Evolutionary conservation across 2,888 invertebrate species (phyloP).

Genomic region (Lasioglossum zephyrum): DNA sequence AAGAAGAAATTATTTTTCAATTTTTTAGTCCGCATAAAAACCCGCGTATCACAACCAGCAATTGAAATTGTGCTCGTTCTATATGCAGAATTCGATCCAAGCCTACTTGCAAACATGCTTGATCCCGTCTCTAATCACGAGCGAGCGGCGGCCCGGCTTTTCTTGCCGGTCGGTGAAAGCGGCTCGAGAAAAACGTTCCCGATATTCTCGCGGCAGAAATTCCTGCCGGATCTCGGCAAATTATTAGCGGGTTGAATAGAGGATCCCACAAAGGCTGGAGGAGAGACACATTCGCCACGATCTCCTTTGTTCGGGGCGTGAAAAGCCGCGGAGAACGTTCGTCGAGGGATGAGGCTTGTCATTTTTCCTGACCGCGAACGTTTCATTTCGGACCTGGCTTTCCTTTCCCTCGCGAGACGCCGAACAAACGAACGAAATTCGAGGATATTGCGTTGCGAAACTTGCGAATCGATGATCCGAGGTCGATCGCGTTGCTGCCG

Average conservation of each 20-base stretch:
- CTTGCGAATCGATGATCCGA: background rate
- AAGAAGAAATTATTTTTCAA: too few relatives aligned
- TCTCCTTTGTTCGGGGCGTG: conserved; percentile 51
- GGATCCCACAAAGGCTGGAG: conserved; percentile 34
- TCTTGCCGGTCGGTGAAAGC: conserved; percentile 10
- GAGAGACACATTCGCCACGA: conserved; percentile 32
- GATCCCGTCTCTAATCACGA: background rate
- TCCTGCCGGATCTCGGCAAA: background rate
- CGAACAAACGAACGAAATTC: background rate
- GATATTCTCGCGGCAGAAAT: conserved; percentile 21
- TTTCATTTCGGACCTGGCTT: conserved; percentile 17
- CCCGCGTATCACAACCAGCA: too few relatives aligned
- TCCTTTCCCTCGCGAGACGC: background rate
- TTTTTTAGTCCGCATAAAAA: too few relatives aligned
- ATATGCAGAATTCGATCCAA: background rate
- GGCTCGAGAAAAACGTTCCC: conserved; percentile 8
- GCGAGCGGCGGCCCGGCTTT: background rate
- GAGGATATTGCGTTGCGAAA: background rate
- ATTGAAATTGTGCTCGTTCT: too few relatives aligned
- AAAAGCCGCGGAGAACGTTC: conserved; percentile 41
- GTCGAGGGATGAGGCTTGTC: conserved; percentile 9
- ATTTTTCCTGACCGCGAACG: conserved; percentile 52
- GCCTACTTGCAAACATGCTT: background rate
- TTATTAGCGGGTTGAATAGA: conserved; percentile 49
- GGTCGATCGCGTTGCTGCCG: background rate